Base-by-base conservation (phyloP, 2,113 vertebrate genomes). In the Peromyscus maniculatus region DNA sequence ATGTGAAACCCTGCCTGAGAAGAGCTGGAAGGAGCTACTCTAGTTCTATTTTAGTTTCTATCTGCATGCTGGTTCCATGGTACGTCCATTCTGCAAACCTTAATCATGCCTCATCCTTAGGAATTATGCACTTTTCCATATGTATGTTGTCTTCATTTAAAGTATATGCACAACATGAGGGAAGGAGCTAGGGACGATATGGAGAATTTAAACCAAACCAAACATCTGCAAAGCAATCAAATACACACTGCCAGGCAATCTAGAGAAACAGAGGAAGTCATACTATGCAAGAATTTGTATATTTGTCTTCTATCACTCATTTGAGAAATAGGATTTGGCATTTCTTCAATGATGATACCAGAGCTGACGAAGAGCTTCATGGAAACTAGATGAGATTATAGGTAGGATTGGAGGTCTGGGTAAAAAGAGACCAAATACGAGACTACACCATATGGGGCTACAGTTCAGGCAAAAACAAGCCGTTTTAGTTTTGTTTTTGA, bases 171-270 rank as follows among this genome's bases (percentile, higher is more conserved):
- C 71, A 91, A 31, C 64, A 78, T 92, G 78, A 84, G 12, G 28
- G n/a, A 78, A 55, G 36, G 52, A 86, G 17, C 28, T 19, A 55
- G 87, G 87, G 10, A 82, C 2, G 84, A 52, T 52, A 77, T 66
- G 31, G 7, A 67, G 94, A 57, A 55, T 80, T 92, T 77, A 96
- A 97, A 89, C 33, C 89, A 91, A 91, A 55, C 36, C 26, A 92
- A 66, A 71, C 19, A 69, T 24, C 19, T 75, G 39, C 55, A 43
- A 67, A 64, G 19, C 24, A 71, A 46, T 80, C 16, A 7, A 82
- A 83, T 3, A 77, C n/a, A 75, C 5, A 92, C 9, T 31, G 72
- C 21, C 43, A 80, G 49, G 26, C 33, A 39, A 69, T 49, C 94
- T 24, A 71, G 26, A 77, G 33, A 91, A 71, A 92, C 16, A 55